Conservation (phyloP, 2,113 vertebrate species). For the Apaloderma vittatum region DNA sequence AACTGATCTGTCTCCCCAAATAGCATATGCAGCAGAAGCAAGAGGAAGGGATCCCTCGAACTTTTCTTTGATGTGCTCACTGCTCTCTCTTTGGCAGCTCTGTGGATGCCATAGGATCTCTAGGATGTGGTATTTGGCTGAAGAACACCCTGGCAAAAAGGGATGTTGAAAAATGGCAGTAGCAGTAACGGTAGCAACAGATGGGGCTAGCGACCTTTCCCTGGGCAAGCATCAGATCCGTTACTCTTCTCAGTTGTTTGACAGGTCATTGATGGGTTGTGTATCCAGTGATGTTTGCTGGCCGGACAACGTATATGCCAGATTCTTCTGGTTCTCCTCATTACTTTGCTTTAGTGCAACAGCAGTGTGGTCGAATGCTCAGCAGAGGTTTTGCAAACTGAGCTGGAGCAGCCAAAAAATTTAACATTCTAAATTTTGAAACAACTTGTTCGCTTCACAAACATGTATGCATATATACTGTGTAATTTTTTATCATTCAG, state of each 20-base stretch:
- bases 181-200: conserved; percentile 38
- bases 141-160: background rate
- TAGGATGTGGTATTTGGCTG: background rate
- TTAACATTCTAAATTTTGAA: background rate
- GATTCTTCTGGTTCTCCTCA: conserved; percentile 29
- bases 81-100: background rate
- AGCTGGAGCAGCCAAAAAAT: background rate
- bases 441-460: background rate
- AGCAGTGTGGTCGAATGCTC: background rate
- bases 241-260: conserved; percentile 25
- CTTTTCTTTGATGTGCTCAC: background rate
- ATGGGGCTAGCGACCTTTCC: conserved; percentile 39
- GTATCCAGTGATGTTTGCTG: background rate
- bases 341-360: background rate
- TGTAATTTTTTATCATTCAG: background rate
- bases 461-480: background rate
- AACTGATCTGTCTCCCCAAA: background rate
- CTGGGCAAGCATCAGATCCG: conserved; percentile 12
- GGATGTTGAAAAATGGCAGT: conserved; percentile 3
- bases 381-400: conserved; percentile 17
- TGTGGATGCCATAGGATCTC: background rate
- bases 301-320: accelerated
- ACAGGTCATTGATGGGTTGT: background rate
- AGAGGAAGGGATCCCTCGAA: background rate
- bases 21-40: background rate